A percentile compares a stretch with the other conserved stretches of the same genome.
Conservation (phyloP, 1,140 invertebrate species). For the Reticulitermes speratus region DNA sequence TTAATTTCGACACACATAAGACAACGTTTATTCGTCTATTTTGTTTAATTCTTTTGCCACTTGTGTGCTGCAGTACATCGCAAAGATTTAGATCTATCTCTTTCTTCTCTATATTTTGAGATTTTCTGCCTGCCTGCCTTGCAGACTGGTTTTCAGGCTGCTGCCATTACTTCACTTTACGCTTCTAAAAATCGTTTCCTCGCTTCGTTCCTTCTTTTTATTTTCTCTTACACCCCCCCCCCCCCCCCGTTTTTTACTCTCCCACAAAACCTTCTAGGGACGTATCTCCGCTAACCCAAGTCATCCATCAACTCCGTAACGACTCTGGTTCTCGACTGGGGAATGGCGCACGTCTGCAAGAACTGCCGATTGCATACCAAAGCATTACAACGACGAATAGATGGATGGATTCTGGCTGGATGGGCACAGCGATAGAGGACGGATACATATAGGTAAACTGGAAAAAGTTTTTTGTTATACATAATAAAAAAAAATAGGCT, state of each 20-base stretch:
- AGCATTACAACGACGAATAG: neutral
- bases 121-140: conserved; percentile 9
- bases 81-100: neutral
- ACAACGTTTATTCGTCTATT: neutral
- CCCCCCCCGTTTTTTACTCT: neutral
- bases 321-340: neutral
- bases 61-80: neutral
- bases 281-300: neutral
- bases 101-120: conserved; percentile 4
- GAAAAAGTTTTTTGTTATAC: neutral
- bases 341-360: neutral
- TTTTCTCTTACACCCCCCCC: neutral
- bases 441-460: neutral
- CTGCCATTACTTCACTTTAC: conserved; percentile 15
- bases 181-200: conserved; percentile 19
- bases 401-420: conserved; percentile 5
- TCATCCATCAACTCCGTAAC: neutral
- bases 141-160: neutral
- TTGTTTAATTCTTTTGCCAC: neutral
- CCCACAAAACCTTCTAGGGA: neutral
- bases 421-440: neutral
- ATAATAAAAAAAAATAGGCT: neutral
- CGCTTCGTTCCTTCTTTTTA: neutral
- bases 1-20: neutral
- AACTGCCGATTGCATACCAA: conserved; percentile 14